Conservation (phyloP, 2,797 vertebrate species). For the Halcyon leucocephala region DNA sequence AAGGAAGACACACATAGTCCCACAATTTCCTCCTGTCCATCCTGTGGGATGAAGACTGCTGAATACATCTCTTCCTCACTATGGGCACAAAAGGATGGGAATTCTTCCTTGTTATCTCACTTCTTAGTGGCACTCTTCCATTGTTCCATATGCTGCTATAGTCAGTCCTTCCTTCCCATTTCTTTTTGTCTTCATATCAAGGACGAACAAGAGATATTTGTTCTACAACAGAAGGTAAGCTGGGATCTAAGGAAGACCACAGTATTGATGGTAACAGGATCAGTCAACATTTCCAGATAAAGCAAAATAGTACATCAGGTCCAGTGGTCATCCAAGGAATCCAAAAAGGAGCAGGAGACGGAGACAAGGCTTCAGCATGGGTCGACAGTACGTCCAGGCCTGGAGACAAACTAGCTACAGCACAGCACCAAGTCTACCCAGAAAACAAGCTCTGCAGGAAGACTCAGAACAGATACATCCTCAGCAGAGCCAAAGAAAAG, state of each 20-base stretch:
- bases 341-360: not conserved
- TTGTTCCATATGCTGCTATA: not conserved
- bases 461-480: fast-evolving
- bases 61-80: not conserved
- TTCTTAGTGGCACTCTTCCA: not conserved
- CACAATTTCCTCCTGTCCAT: not conserved
- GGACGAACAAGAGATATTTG: not conserved
- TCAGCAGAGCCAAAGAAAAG: fast-evolving
- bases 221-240: not conserved
- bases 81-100: not conserved
- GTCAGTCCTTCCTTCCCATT: not conserved
- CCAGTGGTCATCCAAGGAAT: not conserved
- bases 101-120: not conserved
- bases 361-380: not conserved
- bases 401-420: not conserved
- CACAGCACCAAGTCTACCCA: fast-evolving
- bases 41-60: not conserved
- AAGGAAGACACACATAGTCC: not conserved
- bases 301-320: not conserved
- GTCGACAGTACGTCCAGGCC: fast-evolving
- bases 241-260: not conserved
- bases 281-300: not conserved
- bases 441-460: not conserved
- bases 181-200: not conserved
- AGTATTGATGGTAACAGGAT: not conserved